Base-by-base conservation (phyloP, 1,140 invertebrate genomes). In the Danaus melanippus region DNA sequence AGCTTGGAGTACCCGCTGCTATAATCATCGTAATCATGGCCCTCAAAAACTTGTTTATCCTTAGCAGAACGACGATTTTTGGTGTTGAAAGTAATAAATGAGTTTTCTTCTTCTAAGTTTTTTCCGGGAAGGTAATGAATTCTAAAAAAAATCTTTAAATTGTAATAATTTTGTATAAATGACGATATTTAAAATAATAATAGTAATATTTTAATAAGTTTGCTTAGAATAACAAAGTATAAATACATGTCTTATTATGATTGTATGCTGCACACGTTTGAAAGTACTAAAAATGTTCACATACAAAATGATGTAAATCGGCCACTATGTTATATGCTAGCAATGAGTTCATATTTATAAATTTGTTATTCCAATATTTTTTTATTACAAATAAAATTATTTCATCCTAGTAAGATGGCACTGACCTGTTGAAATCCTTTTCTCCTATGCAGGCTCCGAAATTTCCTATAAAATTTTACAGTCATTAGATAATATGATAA, bases 21-120 rank as follows among this genome's bases (percentile, higher is more conserved):
- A 77, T 64, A 46, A 83, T 77, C 57, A 74, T 76, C 71, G 75
- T 79, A 62, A 83, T 77, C 77, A 83, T 82, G 67, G 21, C 58
- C 70, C 43, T 57, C 58, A 46, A 53, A 48, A 8, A 60, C 46
- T n/a, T 58, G 58, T 46, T 55, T 50, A 21, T 50, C 43, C 47
- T 67, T 46, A 15, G 68, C 42, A 21, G 65, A 67, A 11, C 65
- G 65, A 45, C 64, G 66, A 43, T 55, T 47, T 44, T 9, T 44
- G 52, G 43, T 11, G 43, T 50, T 48, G 65, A 58, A 42, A 62
- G 67, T 10, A 45, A 9, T 53, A 54, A 17, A 46, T 17, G 39
- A 42, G n/a, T 45, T 21, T 43, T 45, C 12, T 39, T 42, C 42
- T 12, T n/a, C 10, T 39, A 50, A 50, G 10, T 10, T 50, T 40